Conservation (phyloP, 2,113 vertebrate species). For the Poicephalus meyeri region DNA sequence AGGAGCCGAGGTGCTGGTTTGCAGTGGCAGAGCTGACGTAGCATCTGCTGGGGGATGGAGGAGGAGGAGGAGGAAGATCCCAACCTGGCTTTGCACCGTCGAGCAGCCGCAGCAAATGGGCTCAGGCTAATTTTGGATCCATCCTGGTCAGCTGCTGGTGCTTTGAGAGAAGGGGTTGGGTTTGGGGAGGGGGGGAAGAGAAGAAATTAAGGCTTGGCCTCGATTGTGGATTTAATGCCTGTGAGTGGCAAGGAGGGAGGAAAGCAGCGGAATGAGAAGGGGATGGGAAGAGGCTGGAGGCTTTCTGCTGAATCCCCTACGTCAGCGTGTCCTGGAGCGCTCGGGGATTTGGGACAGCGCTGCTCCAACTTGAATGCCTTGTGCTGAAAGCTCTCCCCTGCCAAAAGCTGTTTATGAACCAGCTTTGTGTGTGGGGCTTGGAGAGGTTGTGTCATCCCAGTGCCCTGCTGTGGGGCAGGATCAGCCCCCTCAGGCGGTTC, state of each 20-base stretch:
- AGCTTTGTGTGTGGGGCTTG: background rate
- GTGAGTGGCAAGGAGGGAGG: background rate
- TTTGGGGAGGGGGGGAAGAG: background rate
- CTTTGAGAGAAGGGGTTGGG: background rate
- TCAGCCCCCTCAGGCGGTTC: fast-evolving
- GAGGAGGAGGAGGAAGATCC: slow-evolving; percentile 4
- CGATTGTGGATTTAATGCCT: background rate
- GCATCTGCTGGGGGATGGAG: background rate
- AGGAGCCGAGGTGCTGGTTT: background rate
- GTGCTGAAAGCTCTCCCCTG: background rate
- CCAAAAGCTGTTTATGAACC: background rate
- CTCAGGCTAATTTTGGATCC: background rate
- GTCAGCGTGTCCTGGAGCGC: background rate
- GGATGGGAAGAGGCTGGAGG: background rate
- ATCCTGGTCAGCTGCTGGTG: background rate
- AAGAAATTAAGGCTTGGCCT: background rate
- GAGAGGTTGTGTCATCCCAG: fast-evolving
- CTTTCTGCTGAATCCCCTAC: background rate
- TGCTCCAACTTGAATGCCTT: background rate
- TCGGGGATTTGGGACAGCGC: background rate
- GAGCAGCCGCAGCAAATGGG: background rate
- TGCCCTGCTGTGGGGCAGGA: background rate
- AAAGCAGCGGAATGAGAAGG: background rate
- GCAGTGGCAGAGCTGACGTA: background rate
- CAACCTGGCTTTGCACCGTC: background rate